Base-by-base conservation (phyloP, 92 coral and sea anemone species). In the Heliopora coerulea region DNA sequence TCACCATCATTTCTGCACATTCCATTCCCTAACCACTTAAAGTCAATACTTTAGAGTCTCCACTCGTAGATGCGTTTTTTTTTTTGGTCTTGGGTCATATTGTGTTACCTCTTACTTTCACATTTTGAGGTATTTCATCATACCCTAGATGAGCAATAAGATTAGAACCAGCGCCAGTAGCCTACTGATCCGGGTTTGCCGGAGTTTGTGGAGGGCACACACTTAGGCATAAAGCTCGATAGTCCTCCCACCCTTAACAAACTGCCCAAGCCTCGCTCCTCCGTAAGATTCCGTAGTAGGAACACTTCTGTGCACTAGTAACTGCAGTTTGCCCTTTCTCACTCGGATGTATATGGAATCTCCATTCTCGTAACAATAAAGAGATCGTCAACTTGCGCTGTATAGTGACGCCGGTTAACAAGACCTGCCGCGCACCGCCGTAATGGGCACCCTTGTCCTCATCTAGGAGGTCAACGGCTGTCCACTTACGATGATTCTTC, bases 161-260 rank as follows among this genome's bases (percentile, higher is more conserved):
- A n/a, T n/a, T n/a, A n/a, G n/a, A n/a, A n/a, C n/a, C n/a, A n/a
- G n/a, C n/a, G n/a, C n/a, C n/a, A n/a, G n/a, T n/a, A n/a, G n/a
- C n/a, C n/a, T n/a, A n/a, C n/a, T n/a, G n/a, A n/a, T n/a, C n/a
- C n/a, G n/a, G n/a, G 64, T 1, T 12, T 25, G 35, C 64, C 34
- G 64, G 17, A 58, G 11, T 58, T 58, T 58, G 27, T 58, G 64
- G 64, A 34, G 64, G 64, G 64, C 64, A 58, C 64, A 58, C 34
- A 12, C 64, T 58, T 37, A 58, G 64, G 64, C 64, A 58, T 58
- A 58, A 37, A 11, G 37, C 64, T 58, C 9, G 27, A 58, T 58
- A 58, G 64, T 37, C 17, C 35, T 58, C 64, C 64, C 64, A 58
- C 64, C 64, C 35, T 58, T 58, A 26, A 37, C 25, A 27, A 58